A percentile compares a stretch with the other conserved stretches of the same genome.
These are phyloP conservation scores for Hipposideros larvatus DNA, from an alignment of 2,797 vertebrate species.

Conservation along the genomic window DNA sequence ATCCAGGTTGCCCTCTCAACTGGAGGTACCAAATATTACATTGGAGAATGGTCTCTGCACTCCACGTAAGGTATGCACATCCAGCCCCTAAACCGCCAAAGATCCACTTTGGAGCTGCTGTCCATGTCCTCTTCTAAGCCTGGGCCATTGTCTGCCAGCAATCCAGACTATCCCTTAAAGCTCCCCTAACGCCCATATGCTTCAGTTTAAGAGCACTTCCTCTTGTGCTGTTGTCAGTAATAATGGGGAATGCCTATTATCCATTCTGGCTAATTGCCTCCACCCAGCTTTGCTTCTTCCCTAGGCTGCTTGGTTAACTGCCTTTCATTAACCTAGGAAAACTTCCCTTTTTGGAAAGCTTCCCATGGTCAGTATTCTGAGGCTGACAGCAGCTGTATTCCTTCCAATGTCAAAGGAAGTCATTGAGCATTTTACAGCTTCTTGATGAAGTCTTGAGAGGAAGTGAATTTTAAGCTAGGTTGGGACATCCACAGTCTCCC, in stretches of 20 bases:
- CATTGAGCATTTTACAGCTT: conserved; percentile 80
- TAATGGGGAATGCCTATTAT: conserved; percentile 48
- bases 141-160: neutral
- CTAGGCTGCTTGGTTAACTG: conserved; percentile 35
- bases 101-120: neutral
- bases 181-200: neutral
- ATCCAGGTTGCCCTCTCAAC: neutral
- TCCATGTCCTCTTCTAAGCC: neutral
- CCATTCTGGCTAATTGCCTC: conserved; percentile 21
- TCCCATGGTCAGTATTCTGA: conserved; percentile 50
- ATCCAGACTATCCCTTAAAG: neutral
- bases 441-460: conserved; percentile 82
- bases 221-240: conserved; percentile 7
- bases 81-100: neutral
- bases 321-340: conserved; percentile 78
- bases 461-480: conserved; percentile 77
- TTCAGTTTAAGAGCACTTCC: conserved; percentile 16
- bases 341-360: conserved; percentile 76
- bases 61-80: neutral
- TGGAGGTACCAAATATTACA: neutral
- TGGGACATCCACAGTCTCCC: conserved; percentile 75
- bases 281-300: conserved; percentile 32
- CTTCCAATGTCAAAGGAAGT: conserved; percentile 83
- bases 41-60: neutral
- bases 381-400: conserved; percentile 68